phyloP scores from a whole-genome alignment of 2,888 invertebrate genomes.

The Acanthosepion pharaonis region DNA sequence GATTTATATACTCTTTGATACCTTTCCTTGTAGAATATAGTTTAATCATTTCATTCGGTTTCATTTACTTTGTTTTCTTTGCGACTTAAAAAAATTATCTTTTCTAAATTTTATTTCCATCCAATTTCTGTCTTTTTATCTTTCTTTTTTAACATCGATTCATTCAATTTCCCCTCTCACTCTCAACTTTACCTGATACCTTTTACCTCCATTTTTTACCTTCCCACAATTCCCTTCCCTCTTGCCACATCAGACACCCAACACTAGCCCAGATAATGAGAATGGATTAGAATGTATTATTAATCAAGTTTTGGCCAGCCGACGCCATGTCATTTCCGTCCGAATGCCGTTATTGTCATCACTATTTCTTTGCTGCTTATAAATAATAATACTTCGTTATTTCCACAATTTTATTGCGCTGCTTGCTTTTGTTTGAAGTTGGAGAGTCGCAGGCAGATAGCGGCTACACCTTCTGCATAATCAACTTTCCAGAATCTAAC shows the following conservation, averaged over 20 bases:
- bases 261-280: not conserved
- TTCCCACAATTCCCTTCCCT: not conserved
- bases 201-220: too few species aligned
- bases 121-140: too few species aligned
- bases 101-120: too few species aligned
- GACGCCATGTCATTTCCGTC: constrained; percentile 33
- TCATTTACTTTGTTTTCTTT: too few species aligned
- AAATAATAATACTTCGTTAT: constrained; percentile 33
- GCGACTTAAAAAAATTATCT: too few species aligned
- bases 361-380: not conserved
- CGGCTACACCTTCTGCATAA: not conserved
- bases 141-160: too few species aligned
- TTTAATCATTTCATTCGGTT: too few species aligned
- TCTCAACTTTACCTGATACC: too few species aligned
- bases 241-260: not conserved
- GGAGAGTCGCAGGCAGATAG: not conserved
- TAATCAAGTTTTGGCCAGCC: not conserved
- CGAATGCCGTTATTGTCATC: not conserved
- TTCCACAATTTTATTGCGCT: not conserved
- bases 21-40: too few species aligned
- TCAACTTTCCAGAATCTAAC: not conserved
- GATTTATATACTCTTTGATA: too few species aligned
- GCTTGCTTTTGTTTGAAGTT: not conserved
- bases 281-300: not conserved
- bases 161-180: too few species aligned